Base-by-base conservation (phyloP, 2,888 invertebrate genomes). In the Adelphocoris suturalis region DNA sequence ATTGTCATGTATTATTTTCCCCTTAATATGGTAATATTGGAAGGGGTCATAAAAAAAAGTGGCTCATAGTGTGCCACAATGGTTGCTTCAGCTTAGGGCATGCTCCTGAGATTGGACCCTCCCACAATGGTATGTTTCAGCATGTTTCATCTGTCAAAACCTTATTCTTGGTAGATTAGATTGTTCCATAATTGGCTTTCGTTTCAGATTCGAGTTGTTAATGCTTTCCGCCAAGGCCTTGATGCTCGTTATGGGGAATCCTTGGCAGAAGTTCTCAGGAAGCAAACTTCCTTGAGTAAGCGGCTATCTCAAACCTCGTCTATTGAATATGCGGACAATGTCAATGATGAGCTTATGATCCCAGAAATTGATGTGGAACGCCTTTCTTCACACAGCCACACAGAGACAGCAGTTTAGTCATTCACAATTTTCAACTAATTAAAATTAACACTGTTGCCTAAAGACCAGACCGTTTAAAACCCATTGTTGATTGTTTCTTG, bases 221-320 rank as follows among this genome's bases (percentile, higher is more conserved):
- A 99, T 96, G 99, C 99, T 95, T 99, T 99, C 96, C 99, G 99
- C 95, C 98, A 99, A 96, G 99, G 99, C 94, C 96, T 99, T 95
- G 99, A 99, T 95, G 96, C 98, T 94, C 97, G 98, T 93, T 96
- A 96, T 93, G 97, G 97, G 95, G 95, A 97, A 94, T 97, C 97
- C 94, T 96, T 98, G 94, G 98, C 97, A 91, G 98, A 98, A 95
- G 97, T 97, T 94, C 96, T 98, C 93, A 97, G 97, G 94, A 98
- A 98, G 95, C 98, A 98, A 95, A 96, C 97, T 93, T 97, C 97
- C 94, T 95, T 98, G 92, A 96, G 96, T 94, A 98, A 98, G 95
- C 96, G 98, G 93, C 96, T 97, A 94, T 97, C 97, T 93, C 97
- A 97, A 94, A 95, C 96, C 94, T 97, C 97, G 94, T 97, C 97